Evolutionary conservation across 1,140 invertebrate genomes (phyloP), one percentile per base, ranked within the genome.

Genomic region (Heliconius melpomene): DNA sequence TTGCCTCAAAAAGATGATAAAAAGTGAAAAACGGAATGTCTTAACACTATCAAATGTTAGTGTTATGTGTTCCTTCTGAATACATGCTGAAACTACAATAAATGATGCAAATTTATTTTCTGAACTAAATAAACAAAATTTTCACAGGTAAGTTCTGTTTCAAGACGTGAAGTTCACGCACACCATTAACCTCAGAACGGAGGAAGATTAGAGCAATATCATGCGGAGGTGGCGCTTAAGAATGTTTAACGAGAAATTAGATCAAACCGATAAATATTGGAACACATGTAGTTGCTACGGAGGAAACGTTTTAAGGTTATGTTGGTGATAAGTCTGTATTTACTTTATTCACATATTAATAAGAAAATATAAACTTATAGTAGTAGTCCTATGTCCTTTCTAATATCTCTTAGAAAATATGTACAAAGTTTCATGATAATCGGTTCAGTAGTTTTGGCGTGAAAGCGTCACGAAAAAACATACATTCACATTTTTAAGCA

Each of bases 151-250:
- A 75, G 83, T 80, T 78, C 79, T 82, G 79, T 82, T 83, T 77
- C 83, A 81, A 83, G 85, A 88, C 85, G 83, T 75, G 79, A 75
- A 83, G 70, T 82, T 87, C 83, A 82, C 84, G 82, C 84, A 82
- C 86, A 84, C 83, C 86, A 90, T 88, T 89, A 88, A 86, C 84
- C 75, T 76, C 74, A 83, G 79, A 86, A 88, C 85, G 82, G 83
- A 83, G 26, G 81, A 75, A 89, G 87, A 90, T 89, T 87, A 88
- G 82, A 85, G 72, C 83, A 88, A 88, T 88, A 89, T 86, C 84
- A 81, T 79, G 84, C 82, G 82, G 78, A 84, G 79, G 81, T 82
- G 84, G 82, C 83, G 78, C 72, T 82, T 80, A 79, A 81, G 83
- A 83, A 85, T 86, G 86, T 78, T 79, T 85, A 77, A 84, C 80